Evolutionary conservation across 2,888 invertebrate species (phyloP).

Genomic region (Laspeyria flexula): DNA sequence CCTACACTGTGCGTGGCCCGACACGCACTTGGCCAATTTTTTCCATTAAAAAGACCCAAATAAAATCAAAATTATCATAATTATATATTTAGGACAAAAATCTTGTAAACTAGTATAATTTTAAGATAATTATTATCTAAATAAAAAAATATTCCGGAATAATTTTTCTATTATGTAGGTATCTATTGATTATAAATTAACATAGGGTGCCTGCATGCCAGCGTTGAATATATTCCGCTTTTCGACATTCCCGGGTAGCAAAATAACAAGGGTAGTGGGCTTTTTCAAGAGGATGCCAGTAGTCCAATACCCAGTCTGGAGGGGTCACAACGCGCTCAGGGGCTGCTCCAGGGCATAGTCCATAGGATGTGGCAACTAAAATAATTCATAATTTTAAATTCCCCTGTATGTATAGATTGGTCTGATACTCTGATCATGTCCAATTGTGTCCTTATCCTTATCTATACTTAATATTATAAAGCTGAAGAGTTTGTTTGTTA

Average conservation of each 20-base stretch:
- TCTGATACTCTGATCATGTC: too few relatives aligned
- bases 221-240: constrained; percentile 92
- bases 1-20: too few relatives aligned
- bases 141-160: not conserved
- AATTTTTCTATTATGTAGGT: too few relatives aligned
- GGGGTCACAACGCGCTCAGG: constrained; percentile 88
- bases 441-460: too few relatives aligned
- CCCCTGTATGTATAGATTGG: not conserved
- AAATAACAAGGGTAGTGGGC: constrained; percentile 97
- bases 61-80: too few relatives aligned
- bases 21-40: too few relatives aligned
- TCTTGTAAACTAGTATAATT: too few relatives aligned
- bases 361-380: constrained; percentile 86
- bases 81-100: too few relatives aligned
- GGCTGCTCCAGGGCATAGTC: constrained; percentile 92
- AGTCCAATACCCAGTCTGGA: constrained; percentile 95
- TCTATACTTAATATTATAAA: too few relatives aligned
- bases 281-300: constrained; percentile 97
- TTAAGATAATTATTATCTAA: not conserved
- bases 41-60: too few relatives aligned
- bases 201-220: constrained; percentile 87
- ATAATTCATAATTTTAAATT: constrained; percentile 11
- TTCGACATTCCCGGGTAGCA: constrained; percentile 92
- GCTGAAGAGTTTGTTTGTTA: too few relatives aligned
- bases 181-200: not conserved